Conservation (phyloP, 1,140 invertebrate species). For the Fragariocoptes setiger region DNA sequence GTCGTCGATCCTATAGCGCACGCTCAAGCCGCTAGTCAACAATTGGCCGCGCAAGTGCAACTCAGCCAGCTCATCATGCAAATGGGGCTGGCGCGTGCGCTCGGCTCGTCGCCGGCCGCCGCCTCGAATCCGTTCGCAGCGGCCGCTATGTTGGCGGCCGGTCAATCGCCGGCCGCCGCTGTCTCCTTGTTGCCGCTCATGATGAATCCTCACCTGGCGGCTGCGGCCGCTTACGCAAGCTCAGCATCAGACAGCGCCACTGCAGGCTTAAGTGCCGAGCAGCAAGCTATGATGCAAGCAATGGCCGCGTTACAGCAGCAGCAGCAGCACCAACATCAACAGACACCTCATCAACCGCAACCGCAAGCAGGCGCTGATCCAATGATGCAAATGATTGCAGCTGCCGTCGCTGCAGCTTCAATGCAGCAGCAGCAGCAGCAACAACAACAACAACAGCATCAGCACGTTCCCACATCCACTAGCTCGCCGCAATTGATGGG, state of each 20-base stretch:
- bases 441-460: constrained; percentile 3
- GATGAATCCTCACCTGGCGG: constrained; percentile 29
- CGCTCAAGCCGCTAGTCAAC: constrained; percentile 32
- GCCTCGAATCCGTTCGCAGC: constrained; percentile 1
- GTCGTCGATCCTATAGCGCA: constrained; percentile 30
- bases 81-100: constrained; percentile 25
- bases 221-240: too few species aligned
- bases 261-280: too few species aligned
- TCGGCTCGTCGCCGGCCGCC: too few species aligned
- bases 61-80: constrained; percentile 44
- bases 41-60: constrained; percentile 39
- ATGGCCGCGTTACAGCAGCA: too few species aligned
- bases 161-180: constrained; percentile 7
- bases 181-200: constrained; percentile 57
- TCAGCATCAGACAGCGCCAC: too few species aligned
- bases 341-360: too few species aligned
- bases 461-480: constrained; percentile 5
- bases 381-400: too few species aligned
- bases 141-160: constrained; percentile 12
- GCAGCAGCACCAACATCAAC: too few species aligned
- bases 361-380: too few species aligned
- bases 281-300: too few species aligned
- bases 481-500: background rate
- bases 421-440: constrained; percentile 11
- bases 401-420: constrained; percentile 5